These are phyloP conservation scores for Sebastiscus albofasciatus DNA, from an alignment of 2,797 vertebrate species.

Conservation along the genomic window DNA sequence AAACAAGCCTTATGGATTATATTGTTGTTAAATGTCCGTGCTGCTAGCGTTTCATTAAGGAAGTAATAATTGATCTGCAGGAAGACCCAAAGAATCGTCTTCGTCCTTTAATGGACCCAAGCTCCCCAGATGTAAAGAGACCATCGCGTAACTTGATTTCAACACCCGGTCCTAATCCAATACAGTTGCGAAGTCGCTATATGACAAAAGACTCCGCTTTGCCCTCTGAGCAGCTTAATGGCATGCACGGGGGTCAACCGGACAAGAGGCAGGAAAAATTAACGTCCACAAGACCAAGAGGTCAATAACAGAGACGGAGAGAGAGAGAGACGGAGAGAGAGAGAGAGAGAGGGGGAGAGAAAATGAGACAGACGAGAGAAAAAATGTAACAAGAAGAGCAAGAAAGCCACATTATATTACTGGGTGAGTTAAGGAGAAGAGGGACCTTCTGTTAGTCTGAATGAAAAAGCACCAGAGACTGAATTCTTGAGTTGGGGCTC, in stretches of 20 bases:
- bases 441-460: conserved; percentile 25
- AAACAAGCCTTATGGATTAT: conserved; percentile 71
- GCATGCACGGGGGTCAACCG: conserved; percentile 84
- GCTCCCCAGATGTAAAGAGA: conserved; percentile 87
- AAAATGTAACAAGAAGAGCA: conserved; percentile 24
- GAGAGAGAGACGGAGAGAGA: conserved; percentile 19
- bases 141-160: conserved; percentile 85
- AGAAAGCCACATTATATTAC: conserved; percentile 35
- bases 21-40: conserved; percentile 72
- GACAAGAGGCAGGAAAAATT: conserved; percentile 83
- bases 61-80: conserved; percentile 85
- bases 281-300: conserved; percentile 78
- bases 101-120: conserved; percentile 84
- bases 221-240: conserved; percentile 82
- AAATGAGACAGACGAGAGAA: conserved; percentile 10
- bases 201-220: conserved; percentile 83
- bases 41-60: conserved; percentile 83
- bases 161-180: conserved; percentile 87
- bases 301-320: conserved; percentile 71
- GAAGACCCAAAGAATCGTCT: conserved; percentile 85
- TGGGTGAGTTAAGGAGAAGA: conserved; percentile 50
- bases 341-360: conserved; percentile 19
- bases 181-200: conserved; percentile 81
- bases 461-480: conserved; percentile 61
- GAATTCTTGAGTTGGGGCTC: conserved; percentile 47